Evolutionary conservation across 2,888 invertebrate species (phyloP), one percentile per base, ranked within the genome.

Genomic region (Campoletis raptor): DNA sequence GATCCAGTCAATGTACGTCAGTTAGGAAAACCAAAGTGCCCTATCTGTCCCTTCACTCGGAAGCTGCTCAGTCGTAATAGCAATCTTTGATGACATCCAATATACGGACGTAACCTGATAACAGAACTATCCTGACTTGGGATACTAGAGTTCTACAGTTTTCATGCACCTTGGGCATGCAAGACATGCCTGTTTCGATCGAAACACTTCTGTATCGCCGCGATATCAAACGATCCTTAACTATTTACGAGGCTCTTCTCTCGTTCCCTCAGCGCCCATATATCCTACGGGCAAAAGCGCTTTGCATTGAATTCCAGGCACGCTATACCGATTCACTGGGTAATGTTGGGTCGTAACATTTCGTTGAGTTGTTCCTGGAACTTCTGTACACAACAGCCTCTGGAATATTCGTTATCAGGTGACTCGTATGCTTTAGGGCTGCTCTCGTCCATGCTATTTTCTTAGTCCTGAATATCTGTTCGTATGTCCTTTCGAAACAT

Each of bases 221-320:
- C n/a, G 42, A 67, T 48, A 57, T 82, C 72, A 72, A 61, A 36
- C 37, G 67, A 69, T 64, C 54, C 69, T 69, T 54, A 67, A 77
- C 69, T 87, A 87, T 88, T 85, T 87, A 85, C 85, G 88, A 84
- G 81, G 21, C 48, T 64, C 81, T 52, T 42, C 76, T 45, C 67
- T 24, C 48, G 42, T 40, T 67, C 52, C 36, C 40, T 36, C 24
- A 36, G 36, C 15, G 48, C 30, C 36, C 30, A 37, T 73, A 61
- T 21, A 36, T 85, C 81, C 78, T 78, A 18, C n/a, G 76, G 83
- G 81, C 48, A 80, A 84, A 83, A 66, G 73, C 48, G 76, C 79
- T 74, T 74, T 83, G 82, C 83, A 87, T 89, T 87, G 85, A 90
- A 90, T 89, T 90, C 89, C 48, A 72, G 81, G 84, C 89, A 89